phyloP scores from a whole-genome alignment of 2,113 vertebrate genomes.

The Sturnus vulgaris region DNA sequence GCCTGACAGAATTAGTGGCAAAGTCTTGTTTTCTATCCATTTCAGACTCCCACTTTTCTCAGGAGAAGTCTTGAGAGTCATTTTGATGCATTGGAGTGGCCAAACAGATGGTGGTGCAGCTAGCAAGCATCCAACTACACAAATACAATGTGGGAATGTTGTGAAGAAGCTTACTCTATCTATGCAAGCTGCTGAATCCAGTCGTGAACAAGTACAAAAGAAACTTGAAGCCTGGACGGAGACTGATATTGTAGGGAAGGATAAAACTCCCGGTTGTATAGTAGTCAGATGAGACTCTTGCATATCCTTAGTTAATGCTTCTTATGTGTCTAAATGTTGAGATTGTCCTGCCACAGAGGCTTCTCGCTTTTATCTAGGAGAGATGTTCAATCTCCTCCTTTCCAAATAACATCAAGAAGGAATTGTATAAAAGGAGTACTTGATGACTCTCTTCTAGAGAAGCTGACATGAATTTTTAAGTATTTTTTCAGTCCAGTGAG shows the following conservation, averaged over 20 bases:
- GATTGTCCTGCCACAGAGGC: not conserved
- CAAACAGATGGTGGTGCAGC: not conserved
- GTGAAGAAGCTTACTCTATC: accelerated
- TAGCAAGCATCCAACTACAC: not conserved
- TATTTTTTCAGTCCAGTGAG: not conserved
- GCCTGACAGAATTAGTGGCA: not conserved
- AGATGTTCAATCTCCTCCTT: not conserved
- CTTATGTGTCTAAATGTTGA: not conserved
- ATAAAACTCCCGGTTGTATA: not conserved
- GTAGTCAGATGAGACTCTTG: not conserved
- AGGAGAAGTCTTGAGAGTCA: not conserved
- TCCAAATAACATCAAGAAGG: not conserved
- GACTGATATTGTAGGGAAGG: accelerated
- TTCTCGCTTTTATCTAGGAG: not conserved
- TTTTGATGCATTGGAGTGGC: not conserved
- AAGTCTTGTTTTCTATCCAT: not conserved
- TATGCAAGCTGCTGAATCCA: not conserved
- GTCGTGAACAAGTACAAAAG: accelerated
- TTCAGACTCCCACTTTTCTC: not conserved
- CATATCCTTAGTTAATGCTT: not conserved
- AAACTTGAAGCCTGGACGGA: not conserved
- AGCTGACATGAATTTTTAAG: not conserved
- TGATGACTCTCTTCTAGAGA: not conserved
- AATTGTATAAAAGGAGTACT: not conserved
- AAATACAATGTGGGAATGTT: not conserved